phyloP scores from a whole-genome alignment of 2,888 invertebrate genomes.

The Macrophya annulata region DNA sequence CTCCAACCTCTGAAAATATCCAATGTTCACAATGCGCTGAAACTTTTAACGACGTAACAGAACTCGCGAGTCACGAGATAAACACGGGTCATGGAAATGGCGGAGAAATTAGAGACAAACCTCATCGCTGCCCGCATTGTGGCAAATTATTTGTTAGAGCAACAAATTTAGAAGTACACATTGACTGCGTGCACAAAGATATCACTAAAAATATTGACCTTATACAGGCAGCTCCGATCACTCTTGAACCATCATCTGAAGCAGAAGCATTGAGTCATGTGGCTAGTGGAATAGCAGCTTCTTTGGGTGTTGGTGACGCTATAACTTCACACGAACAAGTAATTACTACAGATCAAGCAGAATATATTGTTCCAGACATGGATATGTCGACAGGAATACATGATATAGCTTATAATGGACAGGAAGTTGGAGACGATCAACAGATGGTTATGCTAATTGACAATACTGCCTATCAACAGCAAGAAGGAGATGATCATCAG shows the following conservation, averaged over 20 bases:
- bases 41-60: conserved; percentile 69
- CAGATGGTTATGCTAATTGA: conserved; percentile 77
- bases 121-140: conserved; percentile 87
- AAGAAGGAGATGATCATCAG: conserved; percentile 61
- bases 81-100: conserved; percentile 70
- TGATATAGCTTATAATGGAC: conserved; percentile 74
- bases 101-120: conserved; percentile 70
- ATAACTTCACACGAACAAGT: conserved; percentile 83
- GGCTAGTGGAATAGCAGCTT: conserved; percentile 82
- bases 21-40: conserved; percentile 72
- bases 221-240: conserved; percentile 64
- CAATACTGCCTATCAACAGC: conserved; percentile 69
- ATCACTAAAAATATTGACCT: conserved; percentile 72
- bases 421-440: conserved; percentile 75
- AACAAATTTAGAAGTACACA: conserved; percentile 87
- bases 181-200: conserved; percentile 85
- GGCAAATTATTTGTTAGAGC: conserved; percentile 87
- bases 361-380: conserved; percentile 72
- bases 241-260: conserved; percentile 81
- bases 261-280: conserved; percentile 82
- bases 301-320: conserved; percentile 81
- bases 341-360: conserved; percentile 64
- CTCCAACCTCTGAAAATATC: conserved; percentile 66
- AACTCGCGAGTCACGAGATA: conserved; percentile 73
- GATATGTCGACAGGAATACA: conserved; percentile 64